Evolutionary conservation across 1,140 invertebrate species (phyloP), one percentile per base, ranked within the genome.

Genomic region (Drosophila gunungcola): DNA sequence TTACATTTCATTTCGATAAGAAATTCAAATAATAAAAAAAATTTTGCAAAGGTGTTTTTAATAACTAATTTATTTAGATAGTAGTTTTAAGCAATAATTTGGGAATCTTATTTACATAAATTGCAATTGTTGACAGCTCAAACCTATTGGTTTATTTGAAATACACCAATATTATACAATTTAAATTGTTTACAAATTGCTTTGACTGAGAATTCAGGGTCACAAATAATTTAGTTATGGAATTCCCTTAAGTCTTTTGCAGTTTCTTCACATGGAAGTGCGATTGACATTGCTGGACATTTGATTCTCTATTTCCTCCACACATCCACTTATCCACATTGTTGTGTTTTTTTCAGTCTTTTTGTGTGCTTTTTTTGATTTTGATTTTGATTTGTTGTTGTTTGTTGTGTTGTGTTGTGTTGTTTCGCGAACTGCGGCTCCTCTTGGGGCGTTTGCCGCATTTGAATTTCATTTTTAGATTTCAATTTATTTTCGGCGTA

Each of bases 381-480:
- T 73, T 72, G 63, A 38, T 69, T 69, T 65, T 65, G 63, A 49
- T 67, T 65, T 65, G 67, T 80, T 83, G 3, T 3, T 32, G 16
- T 21, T 21, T 79, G 68, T 46, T 46, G 43, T 46, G 43, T 46
- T 46, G 7, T 48, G 10, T 62, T 79, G 64, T 76, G 61, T 80
- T 81, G 49, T 43, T 73, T 73, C 41, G 63, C 36, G 32, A 27
- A 42, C 61, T 65, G 5, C 29, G 7, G 45, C 74, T 56, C 41
- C 52, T 38, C 58, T 74, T 52, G 49, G 62, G 42, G 67, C 73
- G 45, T 55, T 62, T 55, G 76, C 67, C 49, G 80, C 80, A 84
- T 84, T 84, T 84, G 72, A 84, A 84, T 84, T 83, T 85, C 80
- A 84, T 84, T 84, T 84, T 84, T 85, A 85, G 80, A 84, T 85